Evolutionary conservation across 2,888 invertebrate genomes (phyloP), one percentile per base, ranked within the genome.

Genomic region (Coronaproctus castanopsis): DNA sequence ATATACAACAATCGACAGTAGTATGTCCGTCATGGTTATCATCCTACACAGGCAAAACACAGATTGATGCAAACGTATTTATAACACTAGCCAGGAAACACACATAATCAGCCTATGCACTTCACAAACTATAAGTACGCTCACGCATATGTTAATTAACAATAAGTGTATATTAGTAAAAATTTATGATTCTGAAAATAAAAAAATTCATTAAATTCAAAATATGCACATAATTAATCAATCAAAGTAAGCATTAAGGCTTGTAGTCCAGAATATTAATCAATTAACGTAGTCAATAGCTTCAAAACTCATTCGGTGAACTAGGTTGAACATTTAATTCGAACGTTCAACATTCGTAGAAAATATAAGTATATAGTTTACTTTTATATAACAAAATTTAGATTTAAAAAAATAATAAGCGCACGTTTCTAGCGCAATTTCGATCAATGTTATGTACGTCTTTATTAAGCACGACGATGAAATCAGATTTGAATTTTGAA

Each of bases 21-120:
- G 59, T 55, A 55, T 55, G 51, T 52, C n/a, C n/a, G n/a, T 52
- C 55, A 51, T 55, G 55, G 55, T 52, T 55, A 52, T 59, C 55
- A 59, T 59, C 59, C 59, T 59, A 59, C 52, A 52, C 55, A 59
- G 55, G 59, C 59, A 59, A 59, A 59, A 36, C n/a, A 36, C 36
- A 36, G 36, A 14, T 36, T 36, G 36, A 36, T 36, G 36, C 36
- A 36, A 36, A 36, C 36, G 14, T 36, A 36, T 36, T 36, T 36
- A 36, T 36, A 36, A 36, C 36, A 36, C 36, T 36, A 36, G 5
- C 36, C 36, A 36, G 36, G 36, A 36, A 8, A 36, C 36, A 36
- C 36, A 36, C 36, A 36, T 36, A 36, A n/a, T 14, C 36, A 36
- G 36, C 36, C 5, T 14, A 36, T 14, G 14, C 36, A 14, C 36